Base-by-base conservation (phyloP, 2,797 vertebrate species). In the Kryptolebias ocellatus region DNA sequence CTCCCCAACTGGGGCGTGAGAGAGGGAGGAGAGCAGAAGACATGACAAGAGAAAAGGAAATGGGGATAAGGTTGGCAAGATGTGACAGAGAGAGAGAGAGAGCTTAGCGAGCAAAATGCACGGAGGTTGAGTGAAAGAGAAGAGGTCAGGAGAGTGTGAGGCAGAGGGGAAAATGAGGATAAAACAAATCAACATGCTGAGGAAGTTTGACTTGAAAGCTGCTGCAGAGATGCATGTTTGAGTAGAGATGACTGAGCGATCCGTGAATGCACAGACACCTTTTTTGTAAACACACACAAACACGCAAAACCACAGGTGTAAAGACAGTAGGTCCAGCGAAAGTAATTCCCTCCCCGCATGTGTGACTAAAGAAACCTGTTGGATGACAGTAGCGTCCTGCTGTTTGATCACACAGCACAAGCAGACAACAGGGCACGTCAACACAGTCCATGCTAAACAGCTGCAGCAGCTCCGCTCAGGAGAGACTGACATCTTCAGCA, bases 1-100 rank as follows among this genome's bases (percentile, higher is more conserved):
- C 80, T 89, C 76, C 75, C 75, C 85, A 92, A 90, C 87, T 92
- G 89, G 91, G 89, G 92, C 90, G 78, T 91, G 81, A 92, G 83
- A 85, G 80, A 76, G 57, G 83, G 83, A 87, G 86, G 78, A 81
- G 85, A 81, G 63, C 68, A 54, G 52, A 59, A 47, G 14, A 17
- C 61, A 20, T 61, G 80, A 81, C 64, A 72, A 75, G 76, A 77
- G 55, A 79, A 74, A 73, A 55, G 55, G 62, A 76, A 70, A 64
- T 74, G 81, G 60, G 85, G 67, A 82, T 69, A 70, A 81, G 80
- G 73, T 74, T 74, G 78, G 83, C 46, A 46, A 70, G 79, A 89
- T 85, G 83, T 83, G 85, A 89, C 0, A 59, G 58, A 68, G 80
- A 78, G 76, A 86, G 84, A 74, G 18, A 68, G 80, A 78, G 78